Conservation (phyloP, 2,888 invertebrate species). For the Aphrophora alni region DNA sequence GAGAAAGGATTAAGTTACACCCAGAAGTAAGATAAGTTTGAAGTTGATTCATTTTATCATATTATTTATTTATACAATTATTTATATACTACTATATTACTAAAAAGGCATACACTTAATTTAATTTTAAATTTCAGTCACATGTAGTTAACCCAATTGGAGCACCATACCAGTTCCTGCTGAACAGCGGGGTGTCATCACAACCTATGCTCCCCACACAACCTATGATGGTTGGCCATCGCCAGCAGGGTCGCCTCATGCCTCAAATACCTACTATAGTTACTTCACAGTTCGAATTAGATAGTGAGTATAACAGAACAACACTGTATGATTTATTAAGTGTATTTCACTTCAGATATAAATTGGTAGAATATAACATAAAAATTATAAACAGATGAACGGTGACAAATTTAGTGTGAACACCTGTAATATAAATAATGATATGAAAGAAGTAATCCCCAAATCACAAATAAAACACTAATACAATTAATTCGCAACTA, state of each 20-base stretch:
- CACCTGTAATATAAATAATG: too few species aligned
- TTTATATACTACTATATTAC: too few species aligned
- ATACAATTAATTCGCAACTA: too few species aligned
- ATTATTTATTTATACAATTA: too few species aligned
- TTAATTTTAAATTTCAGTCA: conserved; percentile 41
- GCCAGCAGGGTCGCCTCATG: conserved; percentile 54
- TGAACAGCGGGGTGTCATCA: conserved; percentile 42
- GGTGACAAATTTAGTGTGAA: too few species aligned
- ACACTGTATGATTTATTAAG: too few species aligned
- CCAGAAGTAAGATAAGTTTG: too few species aligned
- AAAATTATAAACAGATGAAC: neutral
- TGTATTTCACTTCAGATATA: neutral
- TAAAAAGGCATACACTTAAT: neutral
- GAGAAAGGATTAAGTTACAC: too few species aligned
- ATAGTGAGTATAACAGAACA: conserved; percentile 48
- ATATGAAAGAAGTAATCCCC: too few species aligned
- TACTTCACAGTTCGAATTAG: conserved; percentile 54
- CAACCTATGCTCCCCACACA: conserved; percentile 43
- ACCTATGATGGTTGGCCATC: conserved; percentile 45
- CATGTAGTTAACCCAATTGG: conserved; percentile 42
- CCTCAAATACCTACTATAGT: conserved; percentile 55
- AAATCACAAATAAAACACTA: too few species aligned
- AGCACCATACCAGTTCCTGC: conserved; percentile 41
- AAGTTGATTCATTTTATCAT: too few species aligned
- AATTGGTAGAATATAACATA: neutral